Conservation (phyloP, 2,888 invertebrate species). For the Rotaria sp. region DNA sequence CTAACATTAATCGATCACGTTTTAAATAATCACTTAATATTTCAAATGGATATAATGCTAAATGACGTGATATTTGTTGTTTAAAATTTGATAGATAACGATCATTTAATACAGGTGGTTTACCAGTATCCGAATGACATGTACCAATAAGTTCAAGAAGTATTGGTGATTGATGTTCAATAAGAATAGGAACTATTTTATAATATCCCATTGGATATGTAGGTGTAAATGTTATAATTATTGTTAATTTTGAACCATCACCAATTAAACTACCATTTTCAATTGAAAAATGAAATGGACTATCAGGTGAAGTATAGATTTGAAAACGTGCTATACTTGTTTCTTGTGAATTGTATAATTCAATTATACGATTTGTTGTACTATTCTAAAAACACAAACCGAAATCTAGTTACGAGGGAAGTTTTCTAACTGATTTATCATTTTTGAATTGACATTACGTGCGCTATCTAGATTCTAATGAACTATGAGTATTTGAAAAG, state of each 20-base stretch:
- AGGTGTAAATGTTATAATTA: slow-evolving; percentile 50
- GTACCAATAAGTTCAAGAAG: slow-evolving; percentile 53
- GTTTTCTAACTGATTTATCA: too few relatives aligned
- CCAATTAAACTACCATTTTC: slow-evolving; percentile 41
- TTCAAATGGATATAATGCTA: slow-evolving; percentile 32
- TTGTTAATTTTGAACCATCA: slow-evolving; percentile 46
- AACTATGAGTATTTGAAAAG: too few relatives aligned
- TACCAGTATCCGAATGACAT: slow-evolving; percentile 51
- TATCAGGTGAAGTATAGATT: neutral
- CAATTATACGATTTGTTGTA: neutral
- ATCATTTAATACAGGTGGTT: slow-evolving; percentile 51
- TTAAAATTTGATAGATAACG: neutral
- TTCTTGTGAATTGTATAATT: neutral
- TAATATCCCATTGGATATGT: slow-evolving; percentile 52
- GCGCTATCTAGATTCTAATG: too few relatives aligned
- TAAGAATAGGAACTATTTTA: slow-evolving; percentile 49
- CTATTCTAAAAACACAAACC: neutral
- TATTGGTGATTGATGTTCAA: slow-evolving; percentile 53
- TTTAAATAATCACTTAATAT: slow-evolving; percentile 47
- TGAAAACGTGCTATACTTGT: neutral
- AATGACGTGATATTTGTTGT: neutral
- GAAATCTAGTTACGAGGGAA: too few relatives aligned
- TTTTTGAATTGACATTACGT: too few relatives aligned
- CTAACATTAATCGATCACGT: slow-evolving; percentile 47
- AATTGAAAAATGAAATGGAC: slow-evolving; percentile 28